Evolutionary conservation across 2,113 vertebrate genomes (phyloP).

Genomic region (Chloebia gouldiae): DNA sequence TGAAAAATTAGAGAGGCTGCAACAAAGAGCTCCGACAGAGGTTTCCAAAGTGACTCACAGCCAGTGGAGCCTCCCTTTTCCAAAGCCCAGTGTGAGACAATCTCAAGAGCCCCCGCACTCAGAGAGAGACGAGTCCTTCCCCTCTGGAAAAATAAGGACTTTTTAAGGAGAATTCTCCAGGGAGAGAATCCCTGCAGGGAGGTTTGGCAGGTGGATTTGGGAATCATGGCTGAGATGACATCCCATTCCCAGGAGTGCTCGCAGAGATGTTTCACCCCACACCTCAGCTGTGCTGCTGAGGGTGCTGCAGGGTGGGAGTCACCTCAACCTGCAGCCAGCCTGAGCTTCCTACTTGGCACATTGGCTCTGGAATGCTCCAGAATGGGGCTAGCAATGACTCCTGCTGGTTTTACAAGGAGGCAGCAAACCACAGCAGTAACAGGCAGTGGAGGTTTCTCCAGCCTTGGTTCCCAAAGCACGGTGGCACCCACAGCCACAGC

Average conservation of each 20-base stretch:
- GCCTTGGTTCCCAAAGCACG: neutral
- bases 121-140: neutral
- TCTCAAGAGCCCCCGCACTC: neutral
- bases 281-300: neutral
- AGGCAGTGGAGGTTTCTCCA: neutral
- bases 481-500: neutral
- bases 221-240: neutral
- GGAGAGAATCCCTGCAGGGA: neutral
- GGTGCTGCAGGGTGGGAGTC: neutral
- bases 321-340: neutral
- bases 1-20: slow-evolving; percentile 54
- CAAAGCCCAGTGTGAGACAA: slow-evolving; percentile 37
- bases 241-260: neutral
- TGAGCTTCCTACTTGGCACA: neutral
- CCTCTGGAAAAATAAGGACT: neutral
- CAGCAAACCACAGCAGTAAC: neutral
- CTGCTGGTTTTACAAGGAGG: neutral
- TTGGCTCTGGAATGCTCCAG: neutral
- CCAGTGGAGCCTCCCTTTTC: neutral
- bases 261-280: neutral
- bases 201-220: neutral
- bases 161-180: neutral
- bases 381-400: rapidly evolving
- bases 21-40: slow-evolving; percentile 41
- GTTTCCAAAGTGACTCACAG: slow-evolving; percentile 52